Evolutionary conservation across 2,888 invertebrate species (phyloP).

Genomic region (Octonoba sinensis): DNA sequence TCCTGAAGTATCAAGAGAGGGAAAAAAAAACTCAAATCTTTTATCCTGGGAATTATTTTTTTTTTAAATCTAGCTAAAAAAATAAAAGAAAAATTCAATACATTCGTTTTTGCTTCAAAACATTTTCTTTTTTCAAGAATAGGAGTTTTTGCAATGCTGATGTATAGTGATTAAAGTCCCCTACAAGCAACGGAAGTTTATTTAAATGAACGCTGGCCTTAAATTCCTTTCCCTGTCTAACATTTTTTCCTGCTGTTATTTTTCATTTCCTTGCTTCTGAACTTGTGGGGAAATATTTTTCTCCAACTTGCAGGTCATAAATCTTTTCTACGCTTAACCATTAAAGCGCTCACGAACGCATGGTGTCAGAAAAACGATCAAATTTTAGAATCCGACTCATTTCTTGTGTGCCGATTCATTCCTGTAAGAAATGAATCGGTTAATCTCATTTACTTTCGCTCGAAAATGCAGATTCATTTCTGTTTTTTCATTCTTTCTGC

Average conservation of each 20-base stretch:
- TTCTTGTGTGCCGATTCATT: too few species aligned
- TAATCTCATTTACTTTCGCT: too few species aligned
- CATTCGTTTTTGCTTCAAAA: slow-evolving; percentile 33
- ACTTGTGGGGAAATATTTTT: slow-evolving; percentile 42
- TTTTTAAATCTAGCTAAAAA: not conserved
- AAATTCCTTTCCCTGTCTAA: slow-evolving; percentile 27
- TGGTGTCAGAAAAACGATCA: too few species aligned
- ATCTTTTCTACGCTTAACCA: slow-evolving; percentile 10
- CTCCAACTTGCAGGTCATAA: slow-evolving; percentile 40
- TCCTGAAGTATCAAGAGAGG: slow-evolving; percentile 11
- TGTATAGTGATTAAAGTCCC: slow-evolving; percentile 48
- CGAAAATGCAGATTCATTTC: too few species aligned
- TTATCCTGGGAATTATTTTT: slow-evolving; percentile 1
- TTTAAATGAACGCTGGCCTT: slow-evolving; percentile 42
- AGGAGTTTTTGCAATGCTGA: slow-evolving; percentile 38
- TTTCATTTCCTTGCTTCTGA: slow-evolving; percentile 33
- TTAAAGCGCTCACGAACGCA: too few species aligned
- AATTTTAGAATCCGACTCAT: too few species aligned
- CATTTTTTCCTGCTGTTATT: slow-evolving; percentile 7
- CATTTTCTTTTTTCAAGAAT: slow-evolving; percentile 40
- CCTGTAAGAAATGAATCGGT: too few species aligned
- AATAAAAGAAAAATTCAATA: slow-evolving; percentile 36
- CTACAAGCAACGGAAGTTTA: slow-evolving; percentile 48
- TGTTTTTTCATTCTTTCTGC: too few species aligned
- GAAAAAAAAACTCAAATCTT: slow-evolving; percentile 8